Conservation (phyloP, 2,113 vertebrate species). For the Pseudorectes ferrugineus region DNA sequence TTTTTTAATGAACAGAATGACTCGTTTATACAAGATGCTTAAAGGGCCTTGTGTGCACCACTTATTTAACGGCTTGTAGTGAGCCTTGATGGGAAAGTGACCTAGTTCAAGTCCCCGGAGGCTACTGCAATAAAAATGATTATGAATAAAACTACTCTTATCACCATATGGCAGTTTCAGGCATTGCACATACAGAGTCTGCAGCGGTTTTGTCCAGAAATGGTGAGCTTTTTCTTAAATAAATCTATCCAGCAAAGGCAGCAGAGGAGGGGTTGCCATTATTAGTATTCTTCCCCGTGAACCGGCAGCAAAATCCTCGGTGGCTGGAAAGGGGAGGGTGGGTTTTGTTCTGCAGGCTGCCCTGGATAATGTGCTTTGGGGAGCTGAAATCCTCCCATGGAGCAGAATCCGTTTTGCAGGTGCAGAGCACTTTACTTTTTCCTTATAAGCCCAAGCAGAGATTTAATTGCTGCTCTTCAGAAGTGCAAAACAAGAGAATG, state of each 20-base stretch:
- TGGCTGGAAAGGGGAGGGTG: neutral
- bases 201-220: conserved; percentile 9
- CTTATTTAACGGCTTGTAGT: conserved; percentile 6
- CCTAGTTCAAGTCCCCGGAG: conserved; percentile 53
- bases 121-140: conserved; percentile 46
- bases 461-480: conserved; percentile 71
- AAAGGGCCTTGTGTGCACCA: neutral
- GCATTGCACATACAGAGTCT: neutral
- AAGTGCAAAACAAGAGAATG: conserved; percentile 70
- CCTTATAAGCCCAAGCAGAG: conserved; percentile 57
- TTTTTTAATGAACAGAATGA: neutral
- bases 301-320: neutral
- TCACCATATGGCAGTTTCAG: conserved; percentile 52
- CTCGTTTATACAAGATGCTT: neutral
- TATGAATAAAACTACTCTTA: conserved; percentile 50
- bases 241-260: neutral
- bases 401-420: conserved; percentile 38
- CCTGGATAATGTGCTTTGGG: conserved; percentile 1
- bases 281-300: neutral
- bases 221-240: neutral
- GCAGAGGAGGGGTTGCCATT: neutral
- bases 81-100: conserved; percentile 56
- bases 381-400: conserved; percentile 2
- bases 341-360: conserved; percentile 3
- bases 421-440: conserved; percentile 57